Base-by-base conservation (phyloP, 2,797 vertebrate species). In the Champsocephalus esox region DNA sequence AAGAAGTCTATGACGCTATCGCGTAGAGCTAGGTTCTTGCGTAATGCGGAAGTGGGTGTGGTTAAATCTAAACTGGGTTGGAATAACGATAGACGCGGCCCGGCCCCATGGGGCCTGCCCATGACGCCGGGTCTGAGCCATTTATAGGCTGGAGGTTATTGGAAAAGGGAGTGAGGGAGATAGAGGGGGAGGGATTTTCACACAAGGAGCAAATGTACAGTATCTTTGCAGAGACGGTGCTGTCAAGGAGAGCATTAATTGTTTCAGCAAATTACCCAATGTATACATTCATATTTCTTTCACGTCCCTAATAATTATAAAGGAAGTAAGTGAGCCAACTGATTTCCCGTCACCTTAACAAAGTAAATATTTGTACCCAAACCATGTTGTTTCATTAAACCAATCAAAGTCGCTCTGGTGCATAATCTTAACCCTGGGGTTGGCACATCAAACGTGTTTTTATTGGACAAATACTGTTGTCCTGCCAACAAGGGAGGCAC, bases 81-180 rank as follows among this genome's bases (percentile, higher is more conserved):
- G n/a, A n/a, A n/a, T n/a, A n/a, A n/a, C n/a, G n/a, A n/a, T n/a
- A n/a, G n/a, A n/a, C n/a, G n/a, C 21, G 21, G 21, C 21, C 21
- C 21, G 21, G 21, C 21, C 21, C 21, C 21, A 21, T 21, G 21
- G 21, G 21, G 21, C 21, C 21, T 2, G 21, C 21, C 21, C 21
- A 21, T 21, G 21, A 21, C 21, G 21, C 21, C 21, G 21, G 21
- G 21, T 21, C 21, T 21, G 21, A 19, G 19, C 66, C 77, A 80
- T 72, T 79, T 79, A 81, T 56, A 83, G 32, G 65, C 68, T 66
- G 43, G 68, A 52, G 66, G 60, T 80, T 85, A 85, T 79, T 90
- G 79, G 82, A 48, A 57, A 73, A 71, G 17, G 41, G 12, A 66
- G n/a, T 19, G 16, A 66, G 16, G 16, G 24, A 28, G n/a, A 51